A percentile compares a stretch with the other conserved stretches of the same genome.
Evolutionary conservation across 1,140 invertebrate species (phyloP).

Genomic region (Cydia strobilella): DNA sequence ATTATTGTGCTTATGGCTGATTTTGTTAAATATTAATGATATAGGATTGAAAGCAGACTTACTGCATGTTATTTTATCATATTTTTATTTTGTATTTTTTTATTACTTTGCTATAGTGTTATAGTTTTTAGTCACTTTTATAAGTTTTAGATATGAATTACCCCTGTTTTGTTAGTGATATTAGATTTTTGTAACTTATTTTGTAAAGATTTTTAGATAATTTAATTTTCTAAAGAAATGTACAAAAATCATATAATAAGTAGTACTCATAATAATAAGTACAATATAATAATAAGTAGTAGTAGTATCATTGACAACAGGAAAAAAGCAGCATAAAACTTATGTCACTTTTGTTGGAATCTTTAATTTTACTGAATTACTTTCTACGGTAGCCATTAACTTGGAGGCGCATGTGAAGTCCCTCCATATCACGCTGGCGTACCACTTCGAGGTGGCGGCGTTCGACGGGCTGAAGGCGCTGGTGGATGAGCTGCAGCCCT

Average conservation of each 20-base stretch:
- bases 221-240: no score
- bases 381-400: slow-evolving; percentile 77
- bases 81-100: neutral
- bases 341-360: neutral
- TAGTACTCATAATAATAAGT: no score
- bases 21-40: neutral
- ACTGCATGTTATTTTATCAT: neutral
- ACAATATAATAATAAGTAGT: no score
- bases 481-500: slow-evolving; percentile 86
- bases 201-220: no score
- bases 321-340: neutral
- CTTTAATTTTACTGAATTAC: slow-evolving; percentile 56
- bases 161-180: no score
- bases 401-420: slow-evolving; percentile 90
- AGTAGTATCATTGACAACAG: no score
- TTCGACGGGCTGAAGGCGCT: slow-evolving; percentile 87
- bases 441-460: slow-evolving; percentile 89
- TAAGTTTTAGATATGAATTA: no score
- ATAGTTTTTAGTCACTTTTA: no score
- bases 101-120: neutral
- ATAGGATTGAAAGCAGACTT: neutral
- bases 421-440: slow-evolving; percentile 92
- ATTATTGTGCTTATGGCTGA: neutral
- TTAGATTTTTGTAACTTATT: no score
- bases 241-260: no score